Evolutionary conservation across 2,113 vertebrate genomes (phyloP).

Genomic region (Electrona antarctica): DNA sequence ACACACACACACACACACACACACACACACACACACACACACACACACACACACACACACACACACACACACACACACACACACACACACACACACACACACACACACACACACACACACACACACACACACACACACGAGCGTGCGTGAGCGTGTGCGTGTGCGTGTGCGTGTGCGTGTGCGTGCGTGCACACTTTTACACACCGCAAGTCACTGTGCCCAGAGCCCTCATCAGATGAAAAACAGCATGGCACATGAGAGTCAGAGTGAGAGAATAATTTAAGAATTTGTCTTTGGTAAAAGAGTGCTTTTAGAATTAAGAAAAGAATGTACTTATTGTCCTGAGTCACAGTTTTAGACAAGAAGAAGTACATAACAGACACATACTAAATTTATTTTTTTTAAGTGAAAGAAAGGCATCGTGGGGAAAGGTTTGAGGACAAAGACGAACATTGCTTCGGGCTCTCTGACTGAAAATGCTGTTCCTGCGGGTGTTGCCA

Average conservation of each 20-base stretch:
- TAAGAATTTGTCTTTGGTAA: conserved; percentile 1
- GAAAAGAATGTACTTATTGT: not conserved
- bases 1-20: conserved; percentile 6
- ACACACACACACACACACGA: not conserved
- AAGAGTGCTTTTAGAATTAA: conserved; percentile 11
- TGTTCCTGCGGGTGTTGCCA: not conserved
- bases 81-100: too few relatives aligned
- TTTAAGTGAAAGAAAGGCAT: conserved; percentile 17
- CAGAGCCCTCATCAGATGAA: conserved; percentile 42
- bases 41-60: conserved; percentile 37
- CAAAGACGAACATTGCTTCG: conserved; percentile 2
- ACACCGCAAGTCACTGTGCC: conserved; percentile 48
- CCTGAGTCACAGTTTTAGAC: not conserved
- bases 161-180: too few relatives aligned
- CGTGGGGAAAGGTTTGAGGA: too few relatives aligned
- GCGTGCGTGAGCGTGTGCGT: too few relatives aligned
- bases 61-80: conserved; percentile 9
- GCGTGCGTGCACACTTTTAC: too few relatives aligned
- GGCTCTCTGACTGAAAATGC: not conserved
- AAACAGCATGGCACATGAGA: conserved; percentile 42
- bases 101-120: not conserved
- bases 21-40: conserved; percentile 16
- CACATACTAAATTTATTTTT: conserved; percentile 51
- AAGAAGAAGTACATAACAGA: conserved; percentile 34
- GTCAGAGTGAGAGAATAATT: conserved; percentile 12